Conservation (phyloP, 2,113 vertebrate species). For the Chamaetylas fuelleborni region DNA sequence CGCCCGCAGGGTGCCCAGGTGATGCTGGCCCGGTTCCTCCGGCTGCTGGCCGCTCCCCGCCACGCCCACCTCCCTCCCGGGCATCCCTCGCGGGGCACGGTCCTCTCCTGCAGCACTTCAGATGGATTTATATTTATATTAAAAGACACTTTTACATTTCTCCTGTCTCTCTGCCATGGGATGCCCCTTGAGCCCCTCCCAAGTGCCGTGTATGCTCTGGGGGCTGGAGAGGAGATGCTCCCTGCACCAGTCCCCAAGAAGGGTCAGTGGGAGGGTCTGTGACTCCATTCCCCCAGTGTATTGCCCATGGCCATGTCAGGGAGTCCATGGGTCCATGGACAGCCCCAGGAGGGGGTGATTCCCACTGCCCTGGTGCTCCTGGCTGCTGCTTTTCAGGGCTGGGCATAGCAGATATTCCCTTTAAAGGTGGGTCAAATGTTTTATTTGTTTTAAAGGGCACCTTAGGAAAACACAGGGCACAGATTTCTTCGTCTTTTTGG, state of each 20-base stretch:
- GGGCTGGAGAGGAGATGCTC: neutral
- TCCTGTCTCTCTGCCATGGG: neutral
- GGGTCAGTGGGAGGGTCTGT: neutral
- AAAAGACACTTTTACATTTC: slow-evolving; percentile 68
- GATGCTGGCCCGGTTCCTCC: fast-evolving
- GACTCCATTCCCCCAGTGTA: fast-evolving
- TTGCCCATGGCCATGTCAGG: fast-evolving
- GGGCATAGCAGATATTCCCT: neutral
- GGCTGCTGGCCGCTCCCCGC: fast-evolving
- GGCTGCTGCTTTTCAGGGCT: neutral
- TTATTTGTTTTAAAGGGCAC: neutral
- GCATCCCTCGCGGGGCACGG: neutral
- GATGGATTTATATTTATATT: slow-evolving; percentile 79
- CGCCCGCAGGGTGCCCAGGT: fast-evolving
- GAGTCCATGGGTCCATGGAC: fast-evolving
- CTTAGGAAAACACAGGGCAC: fast-evolving
- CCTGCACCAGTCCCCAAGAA: neutral
- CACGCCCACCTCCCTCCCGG: neutral
- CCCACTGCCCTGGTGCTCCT: neutral
- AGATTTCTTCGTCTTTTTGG: neutral
- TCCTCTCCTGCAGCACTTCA: slow-evolving; percentile 51
- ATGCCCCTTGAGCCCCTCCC: neutral
- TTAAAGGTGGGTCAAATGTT: neutral
- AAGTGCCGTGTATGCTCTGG: neutral
- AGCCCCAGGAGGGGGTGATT: neutral